A percentile compares a stretch with the other conserved stretches of the same genome.
Conservation (phyloP, 2,888 invertebrate genomes). For the Lithophane socia region DNA sequence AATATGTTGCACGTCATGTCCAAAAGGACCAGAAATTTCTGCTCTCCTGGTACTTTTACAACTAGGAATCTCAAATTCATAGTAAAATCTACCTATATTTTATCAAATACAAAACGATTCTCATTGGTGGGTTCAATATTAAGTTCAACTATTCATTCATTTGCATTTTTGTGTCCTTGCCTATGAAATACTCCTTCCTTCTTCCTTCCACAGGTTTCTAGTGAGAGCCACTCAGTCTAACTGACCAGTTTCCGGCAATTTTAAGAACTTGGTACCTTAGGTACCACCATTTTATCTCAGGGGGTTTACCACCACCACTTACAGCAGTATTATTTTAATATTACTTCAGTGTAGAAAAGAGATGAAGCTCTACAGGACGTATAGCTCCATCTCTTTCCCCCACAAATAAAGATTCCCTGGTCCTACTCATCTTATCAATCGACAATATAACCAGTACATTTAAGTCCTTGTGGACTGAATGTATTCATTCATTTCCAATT, state of each 20-base stretch:
- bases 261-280: not conserved
- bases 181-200: not conserved
- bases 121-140: conserved; percentile 65
- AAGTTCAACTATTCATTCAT: conserved; percentile 52
- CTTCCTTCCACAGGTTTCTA: not conserved
- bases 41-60: not conserved
- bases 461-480: not conserved
- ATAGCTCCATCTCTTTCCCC: no score
- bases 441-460: no score
- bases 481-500: not conserved
- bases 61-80: conserved; percentile 25
- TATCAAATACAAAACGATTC: conserved; percentile 50
- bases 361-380: no score
- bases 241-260: not conserved
- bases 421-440: no score
- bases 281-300: not conserved
- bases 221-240: not conserved
- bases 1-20: not conserved
- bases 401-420: no score
- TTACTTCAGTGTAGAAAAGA: no score
- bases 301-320: no score
- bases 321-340: no score
- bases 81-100: conserved; percentile 49
- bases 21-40: not conserved
- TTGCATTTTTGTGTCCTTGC: not conserved